Base-by-base conservation (phyloP, 2,888 invertebrate genomes). In the Xylota sylvarum region DNA sequence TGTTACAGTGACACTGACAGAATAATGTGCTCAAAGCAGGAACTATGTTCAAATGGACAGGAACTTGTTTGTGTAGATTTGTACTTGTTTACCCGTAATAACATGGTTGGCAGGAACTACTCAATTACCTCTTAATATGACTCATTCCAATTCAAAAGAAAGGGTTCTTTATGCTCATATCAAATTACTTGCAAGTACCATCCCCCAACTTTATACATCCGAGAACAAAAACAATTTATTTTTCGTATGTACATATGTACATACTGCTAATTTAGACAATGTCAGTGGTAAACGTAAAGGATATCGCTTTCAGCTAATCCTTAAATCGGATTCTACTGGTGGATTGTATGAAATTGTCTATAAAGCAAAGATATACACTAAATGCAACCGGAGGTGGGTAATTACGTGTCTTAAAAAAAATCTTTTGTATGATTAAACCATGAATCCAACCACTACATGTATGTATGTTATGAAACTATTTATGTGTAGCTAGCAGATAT, bases 241-340 rank as follows among this genome's bases (percentile, higher is more conserved):
- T n/a, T n/a, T n/a, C n/a, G n/a, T n/a, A n/a, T n/a, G n/a, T n/a
- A n/a, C n/a, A 58, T 50, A 5, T 46, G 37, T 35, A 10, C 35
- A 30, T 43, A 40, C 37, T 64, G 73, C 74, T 76, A 65, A 76
- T 76, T 76, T 65, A 5, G 64, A 46, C 46, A 35, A 56, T 64
- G 55, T 46, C 65, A 55, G 46, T 65, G 46, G 74, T 10, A 43
- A 74, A 64, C 32, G 74, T 14, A 55, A 74, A 65, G 64, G 74
- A 76, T 76, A 76, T 76, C 46, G 35, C 65, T 76, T 76, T 65
- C 74, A 46, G n/a, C 35, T 19, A 35, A 37, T 17, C 19, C 35
- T 30, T 19, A n/a, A 30, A 52, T 52, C 52, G 23, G 27, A 52
- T 52, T 52, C 27, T 27, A 52, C 27, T 52, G 52, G 12, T 27